Evolutionary conservation across 2,888 invertebrate species (phyloP).

Genomic region (Geotrupes spiniger): DNA sequence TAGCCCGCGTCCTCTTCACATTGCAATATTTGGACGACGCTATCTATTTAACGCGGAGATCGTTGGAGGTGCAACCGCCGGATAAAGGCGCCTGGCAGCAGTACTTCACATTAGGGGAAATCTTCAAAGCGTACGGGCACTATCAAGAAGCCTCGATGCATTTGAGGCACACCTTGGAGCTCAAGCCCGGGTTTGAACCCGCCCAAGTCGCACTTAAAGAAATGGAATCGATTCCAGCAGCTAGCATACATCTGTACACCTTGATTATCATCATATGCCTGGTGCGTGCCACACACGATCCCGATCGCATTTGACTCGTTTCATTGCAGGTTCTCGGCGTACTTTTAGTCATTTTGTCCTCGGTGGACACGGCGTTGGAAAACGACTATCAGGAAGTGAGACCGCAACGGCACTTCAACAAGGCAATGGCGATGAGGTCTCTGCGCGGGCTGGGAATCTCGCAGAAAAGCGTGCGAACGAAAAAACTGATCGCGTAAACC

Average conservation of each 20-base stretch:
- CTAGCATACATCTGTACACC: constrained; percentile 81
- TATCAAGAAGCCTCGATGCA: constrained; percentile 85
- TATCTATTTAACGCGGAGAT: constrained; percentile 79
- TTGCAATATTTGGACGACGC: constrained; percentile 88
- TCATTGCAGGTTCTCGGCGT: constrained; percentile 74
- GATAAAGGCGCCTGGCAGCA: constrained; percentile 89
- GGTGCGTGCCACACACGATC: constrained; percentile 54
- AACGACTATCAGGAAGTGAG: constrained; percentile 52
- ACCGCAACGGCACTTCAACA: constrained; percentile 80
- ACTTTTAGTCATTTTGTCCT: constrained; percentile 77
- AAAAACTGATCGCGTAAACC: constrained; percentile 35
- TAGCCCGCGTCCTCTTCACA: constrained; percentile 80
- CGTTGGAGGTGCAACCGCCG: constrained; percentile 79
- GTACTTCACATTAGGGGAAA: constrained; percentile 87
- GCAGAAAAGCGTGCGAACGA: constrained; percentile 37
- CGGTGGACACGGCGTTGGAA: constrained; percentile 59
- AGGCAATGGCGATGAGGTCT: constrained; percentile 86
- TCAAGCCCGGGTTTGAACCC: constrained; percentile 82
- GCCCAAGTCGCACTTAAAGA: constrained; percentile 77
- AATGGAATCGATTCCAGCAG: constrained; percentile 76
- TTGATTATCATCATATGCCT: constrained; percentile 83
- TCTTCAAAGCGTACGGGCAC: constrained; percentile 87
- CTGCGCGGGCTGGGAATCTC: constrained; percentile 56
- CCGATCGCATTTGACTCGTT: neutral
- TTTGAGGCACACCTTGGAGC: constrained; percentile 75